Conservation (phyloP, 2,888 invertebrate species). For the Protophormia terraenovae region DNA sequence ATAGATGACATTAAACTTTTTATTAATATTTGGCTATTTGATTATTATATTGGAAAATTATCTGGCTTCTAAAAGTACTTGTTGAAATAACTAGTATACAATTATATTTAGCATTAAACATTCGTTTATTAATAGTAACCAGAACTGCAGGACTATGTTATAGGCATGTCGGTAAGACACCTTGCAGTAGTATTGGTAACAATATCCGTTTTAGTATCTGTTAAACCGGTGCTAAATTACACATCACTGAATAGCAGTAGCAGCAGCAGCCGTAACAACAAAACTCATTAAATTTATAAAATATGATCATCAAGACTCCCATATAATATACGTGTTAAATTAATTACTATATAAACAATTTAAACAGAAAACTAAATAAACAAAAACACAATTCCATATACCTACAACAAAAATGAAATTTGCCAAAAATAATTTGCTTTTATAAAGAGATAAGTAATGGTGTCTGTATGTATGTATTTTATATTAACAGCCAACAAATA, state of each 20-base stretch:
- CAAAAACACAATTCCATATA: background rate
- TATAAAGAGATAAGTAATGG: background rate
- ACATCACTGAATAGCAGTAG: conserved; percentile 42
- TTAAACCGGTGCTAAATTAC: conserved; percentile 61
- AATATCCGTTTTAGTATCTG: conserved; percentile 49
- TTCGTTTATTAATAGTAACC: too few species aligned
- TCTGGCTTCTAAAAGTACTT: too few species aligned
- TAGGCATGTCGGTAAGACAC: background rate
- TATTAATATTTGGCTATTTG: too few species aligned
- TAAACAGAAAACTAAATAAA: conserved; percentile 3
- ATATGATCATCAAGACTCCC: conserved; percentile 49
- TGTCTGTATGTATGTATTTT: background rate
- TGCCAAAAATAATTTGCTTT: background rate
- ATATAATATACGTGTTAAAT: conserved; percentile 54
- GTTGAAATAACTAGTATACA: too few species aligned
- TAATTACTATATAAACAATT: conserved; percentile 53
- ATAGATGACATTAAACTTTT: too few species aligned
- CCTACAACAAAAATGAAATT: background rate
- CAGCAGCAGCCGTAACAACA: conserved; percentile 9
- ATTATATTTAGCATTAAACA: too few species aligned
- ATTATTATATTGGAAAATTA: too few species aligned
- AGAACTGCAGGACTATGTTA: too few species aligned
- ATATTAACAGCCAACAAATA: background rate
- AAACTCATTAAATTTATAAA: conserved; percentile 65
- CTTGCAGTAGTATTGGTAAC: conserved; percentile 35